Evolutionary conservation across 2,888 invertebrate species (phyloP), one percentile per base, ranked within the genome.

Genomic region (Andrena flavipes): DNA sequence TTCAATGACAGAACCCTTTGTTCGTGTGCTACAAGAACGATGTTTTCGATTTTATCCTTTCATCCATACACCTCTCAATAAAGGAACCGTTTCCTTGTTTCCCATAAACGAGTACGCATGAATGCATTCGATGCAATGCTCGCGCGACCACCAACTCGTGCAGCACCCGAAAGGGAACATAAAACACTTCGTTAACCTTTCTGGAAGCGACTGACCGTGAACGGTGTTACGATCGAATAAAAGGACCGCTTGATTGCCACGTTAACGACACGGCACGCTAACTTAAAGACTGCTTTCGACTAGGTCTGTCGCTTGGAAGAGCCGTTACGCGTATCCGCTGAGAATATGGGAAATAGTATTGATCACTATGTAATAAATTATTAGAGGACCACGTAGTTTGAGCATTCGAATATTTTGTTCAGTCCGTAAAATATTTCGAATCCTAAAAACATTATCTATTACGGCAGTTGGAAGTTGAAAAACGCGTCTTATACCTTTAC

Each of bases 141-240:
- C 16, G 42, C 42, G 42, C 42, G 42, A 42, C 42, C 42, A 42
- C 42, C 42, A 42, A 42, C 42, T 42, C 42, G 42, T 42, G 42
- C 16, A 42, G 42, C 42, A 16, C 1, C 16, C 42, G 42, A 42
- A 42, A 42, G 13, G 42, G 42, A 42, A 72, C 26, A 67, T 79
- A 68, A 78, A 85, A 79, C 70, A 84, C 78, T 84, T 82, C 78
- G 76, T 84, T 81, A 84, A 65, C 75, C 70, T 79, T 79, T 81
- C 71, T 33, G 67, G 69, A 60, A 73, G 63, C 65, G 42, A 16
- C 42, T 42, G 42, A 42, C 64, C 76, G 60, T 78, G 81, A 85
- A 81, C 56, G 70, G 42, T 59, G 48, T 76, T 81, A 84, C 76
- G 76, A 81, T 71, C 76, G 78, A 59, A 78, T 72, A 77, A 75